Conservation (phyloP, 1,140 invertebrate species). For the Polyergus mexicanus region DNA sequence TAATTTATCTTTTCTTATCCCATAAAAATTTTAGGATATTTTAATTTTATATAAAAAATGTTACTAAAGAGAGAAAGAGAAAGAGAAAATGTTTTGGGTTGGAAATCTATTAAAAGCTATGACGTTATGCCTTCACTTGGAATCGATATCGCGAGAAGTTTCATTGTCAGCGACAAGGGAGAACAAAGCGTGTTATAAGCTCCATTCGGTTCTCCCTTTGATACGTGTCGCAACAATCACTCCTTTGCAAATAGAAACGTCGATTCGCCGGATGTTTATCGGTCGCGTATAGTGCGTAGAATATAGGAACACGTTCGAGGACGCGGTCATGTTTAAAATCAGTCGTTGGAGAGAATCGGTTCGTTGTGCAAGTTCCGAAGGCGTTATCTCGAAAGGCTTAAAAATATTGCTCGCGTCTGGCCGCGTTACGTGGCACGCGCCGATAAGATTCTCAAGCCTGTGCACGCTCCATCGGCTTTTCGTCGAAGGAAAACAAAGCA, state of each 20-base stretch:
- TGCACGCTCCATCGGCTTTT: conserved; percentile 25
- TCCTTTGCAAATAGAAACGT: conserved; percentile 57
- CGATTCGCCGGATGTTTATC: conserved; percentile 62
- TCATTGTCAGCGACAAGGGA: conserved; percentile 41
- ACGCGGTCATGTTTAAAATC: conserved; percentile 24
- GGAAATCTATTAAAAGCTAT: background rate
- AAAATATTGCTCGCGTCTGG: conserved; percentile 57
- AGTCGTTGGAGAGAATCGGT: conserved; percentile 41
- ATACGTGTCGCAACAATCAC: conserved; percentile 45
- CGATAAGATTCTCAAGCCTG: conserved; percentile 32
- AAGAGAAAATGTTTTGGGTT: conserved; percentile 8
- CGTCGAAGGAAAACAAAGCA: background rate
- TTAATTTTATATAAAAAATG: background rate
- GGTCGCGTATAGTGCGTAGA: background rate
- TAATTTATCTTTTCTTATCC: background rate
- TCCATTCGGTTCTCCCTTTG: conserved; percentile 41
- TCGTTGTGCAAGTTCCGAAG: conserved; percentile 38
- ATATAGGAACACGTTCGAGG: background rate
- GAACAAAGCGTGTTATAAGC: conserved; percentile 51
- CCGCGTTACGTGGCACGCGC: conserved; percentile 36
- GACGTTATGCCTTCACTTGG: background rate
- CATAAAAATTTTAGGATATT: background rate
- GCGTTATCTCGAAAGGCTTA: conserved; percentile 59
- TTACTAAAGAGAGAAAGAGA: background rate
- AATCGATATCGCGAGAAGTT: conserved; percentile 54